phyloP scores from a whole-genome alignment of 2,113 vertebrate genomes.

The Saguinus imperator region DNA sequence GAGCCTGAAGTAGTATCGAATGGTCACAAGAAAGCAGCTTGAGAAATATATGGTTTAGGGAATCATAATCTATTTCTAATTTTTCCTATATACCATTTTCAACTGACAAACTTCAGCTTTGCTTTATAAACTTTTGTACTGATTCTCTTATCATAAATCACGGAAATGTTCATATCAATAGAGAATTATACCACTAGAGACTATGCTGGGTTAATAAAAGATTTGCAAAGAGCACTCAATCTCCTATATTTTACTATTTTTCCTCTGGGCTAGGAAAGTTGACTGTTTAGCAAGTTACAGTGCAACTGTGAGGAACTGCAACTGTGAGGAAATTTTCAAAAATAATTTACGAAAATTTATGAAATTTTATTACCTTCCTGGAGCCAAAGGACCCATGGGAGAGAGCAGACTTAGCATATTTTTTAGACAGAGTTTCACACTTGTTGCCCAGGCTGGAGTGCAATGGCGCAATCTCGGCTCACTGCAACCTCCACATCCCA shows the following conservation, averaged over 20 bases:
- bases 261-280: constrained; percentile 69
- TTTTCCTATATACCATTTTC: constrained; percentile 49
- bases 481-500: too few relatives aligned
- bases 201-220: constrained; percentile 39
- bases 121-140: constrained; percentile 76
- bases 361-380: constrained; percentile 25
- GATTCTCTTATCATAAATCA: constrained; percentile 73
- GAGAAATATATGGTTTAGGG: constrained; percentile 54
- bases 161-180: constrained; percentile 50
- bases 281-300: neutral
- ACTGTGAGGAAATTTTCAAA: too few relatives aligned
- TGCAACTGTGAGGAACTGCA: too few relatives aligned
- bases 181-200: constrained; percentile 52
- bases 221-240: constrained; percentile 65
- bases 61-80: constrained; percentile 62
- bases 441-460: too few relatives aligned
- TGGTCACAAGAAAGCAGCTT: constrained; percentile 63
- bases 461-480: too few relatives aligned
- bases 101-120: constrained; percentile 72
- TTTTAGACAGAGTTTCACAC: too few relatives aligned
- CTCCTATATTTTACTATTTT: constrained; percentile 69
- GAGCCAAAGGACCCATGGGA: neutral
- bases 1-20: constrained; percentile 66
- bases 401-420: neutral
- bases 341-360: neutral